These are phyloP conservation scores for Xenus cinereus DNA, from an alignment of 2,113 vertebrate genomes.

Conservation along the genomic window DNA sequence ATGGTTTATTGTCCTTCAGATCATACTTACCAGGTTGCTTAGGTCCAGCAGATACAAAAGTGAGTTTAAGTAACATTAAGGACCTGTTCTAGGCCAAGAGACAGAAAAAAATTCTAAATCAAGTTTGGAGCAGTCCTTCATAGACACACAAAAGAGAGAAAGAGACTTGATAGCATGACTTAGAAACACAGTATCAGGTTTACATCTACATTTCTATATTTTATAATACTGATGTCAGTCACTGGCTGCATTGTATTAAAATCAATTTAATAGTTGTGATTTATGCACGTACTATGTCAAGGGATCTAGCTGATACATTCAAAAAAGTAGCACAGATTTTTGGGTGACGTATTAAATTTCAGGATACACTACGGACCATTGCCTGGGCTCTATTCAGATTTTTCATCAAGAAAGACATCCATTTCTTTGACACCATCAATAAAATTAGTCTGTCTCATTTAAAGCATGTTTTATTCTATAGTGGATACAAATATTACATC, in stretches of 20 bases:
- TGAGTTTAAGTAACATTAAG: constrained; percentile 40
- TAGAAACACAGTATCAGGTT: background rate
- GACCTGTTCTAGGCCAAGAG: background rate
- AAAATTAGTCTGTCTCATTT: constrained; percentile 10
- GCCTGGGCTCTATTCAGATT: background rate
- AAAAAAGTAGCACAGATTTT: background rate
- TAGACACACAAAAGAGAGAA: background rate
- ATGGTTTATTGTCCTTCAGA: constrained; percentile 9
- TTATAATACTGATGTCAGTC: background rate
- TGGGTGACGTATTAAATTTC: background rate
- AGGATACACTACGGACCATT: background rate
- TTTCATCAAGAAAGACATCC: background rate
- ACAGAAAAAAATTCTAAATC: constrained; percentile 1
- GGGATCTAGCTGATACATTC: background rate
- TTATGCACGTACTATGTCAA: background rate
- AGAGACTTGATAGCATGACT: background rate
- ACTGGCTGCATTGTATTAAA: background rate
- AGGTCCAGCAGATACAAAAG: constrained; percentile 7
- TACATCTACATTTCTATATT: background rate
- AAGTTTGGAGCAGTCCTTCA: background rate
- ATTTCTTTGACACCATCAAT: background rate
- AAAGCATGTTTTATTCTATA: background rate
- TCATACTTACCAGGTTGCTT: background rate
- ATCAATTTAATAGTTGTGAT: background rate
- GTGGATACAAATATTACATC: background rate